phyloP scores from a whole-genome alignment of 2,888 invertebrate genomes.

The Acholoe squamosa region DNA sequence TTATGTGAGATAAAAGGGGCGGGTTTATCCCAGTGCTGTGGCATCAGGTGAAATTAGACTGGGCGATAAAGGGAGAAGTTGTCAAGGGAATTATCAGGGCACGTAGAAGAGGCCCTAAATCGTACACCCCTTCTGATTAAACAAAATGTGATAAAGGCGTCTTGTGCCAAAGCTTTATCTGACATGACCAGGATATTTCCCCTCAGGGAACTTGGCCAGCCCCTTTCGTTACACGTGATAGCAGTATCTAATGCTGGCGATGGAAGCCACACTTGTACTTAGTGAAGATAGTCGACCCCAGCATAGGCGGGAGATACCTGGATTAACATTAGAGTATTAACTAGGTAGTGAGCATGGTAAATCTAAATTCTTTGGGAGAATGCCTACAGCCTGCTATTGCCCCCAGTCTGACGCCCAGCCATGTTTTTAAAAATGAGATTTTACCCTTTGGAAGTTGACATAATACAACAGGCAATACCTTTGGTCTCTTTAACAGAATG shows the following conservation, averaged over 20 bases:
- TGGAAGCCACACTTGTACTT: too few relatives aligned
- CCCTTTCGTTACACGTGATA: neutral
- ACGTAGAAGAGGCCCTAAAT: neutral
- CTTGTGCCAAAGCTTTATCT: neutral
- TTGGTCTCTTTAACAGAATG: too few relatives aligned
- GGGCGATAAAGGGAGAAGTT: slow-evolving; percentile 15
- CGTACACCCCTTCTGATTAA: slow-evolving; percentile 31
- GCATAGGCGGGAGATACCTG: too few relatives aligned
- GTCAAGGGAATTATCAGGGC: neutral
- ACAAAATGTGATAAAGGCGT: slow-evolving; percentile 29
- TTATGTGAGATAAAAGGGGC: neutral
- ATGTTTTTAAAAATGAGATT: too few relatives aligned
- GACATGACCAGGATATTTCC: neutral
- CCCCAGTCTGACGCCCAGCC: too few relatives aligned
- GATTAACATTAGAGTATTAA: neutral
- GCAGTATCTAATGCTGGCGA: neutral
- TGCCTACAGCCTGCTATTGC: too few relatives aligned
- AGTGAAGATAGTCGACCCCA: too few relatives aligned
- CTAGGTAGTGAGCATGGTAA: neutral
- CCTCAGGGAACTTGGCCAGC: neutral
- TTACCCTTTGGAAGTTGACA: too few relatives aligned
- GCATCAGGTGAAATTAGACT: slow-evolving; percentile 32
- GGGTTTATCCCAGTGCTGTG: neutral
- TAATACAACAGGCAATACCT: too few relatives aligned
- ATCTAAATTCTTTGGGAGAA: too few relatives aligned